Conservation (phyloP, 2,113 vertebrate genomes). For the Chitala chitala region DNA sequence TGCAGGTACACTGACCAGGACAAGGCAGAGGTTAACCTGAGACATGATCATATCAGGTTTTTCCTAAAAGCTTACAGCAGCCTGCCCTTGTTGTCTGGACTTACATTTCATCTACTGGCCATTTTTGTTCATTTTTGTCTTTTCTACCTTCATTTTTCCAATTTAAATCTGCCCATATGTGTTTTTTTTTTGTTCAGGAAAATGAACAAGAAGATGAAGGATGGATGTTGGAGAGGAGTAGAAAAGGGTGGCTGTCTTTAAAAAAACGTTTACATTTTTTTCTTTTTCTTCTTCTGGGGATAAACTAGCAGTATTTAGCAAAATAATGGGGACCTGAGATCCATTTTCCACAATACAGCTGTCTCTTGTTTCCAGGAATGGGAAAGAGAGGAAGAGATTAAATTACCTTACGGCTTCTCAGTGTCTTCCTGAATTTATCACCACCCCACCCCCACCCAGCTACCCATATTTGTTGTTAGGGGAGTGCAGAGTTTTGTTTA, state of each 20-base stretch:
- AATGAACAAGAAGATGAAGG: not conserved
- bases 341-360: not conserved
- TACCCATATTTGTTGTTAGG: not conserved
- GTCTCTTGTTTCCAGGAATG: not conserved
- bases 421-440: not conserved
- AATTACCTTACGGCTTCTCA: not conserved
- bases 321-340: not conserved
- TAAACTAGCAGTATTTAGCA: slow-evolving; percentile 1
- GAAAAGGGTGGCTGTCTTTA: not conserved
- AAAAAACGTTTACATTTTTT: not conserved
- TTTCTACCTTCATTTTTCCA: no score
- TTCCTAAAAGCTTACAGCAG: no score
- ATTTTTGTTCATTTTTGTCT: no score
- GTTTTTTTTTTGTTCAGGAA: not conserved
- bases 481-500: not conserved
- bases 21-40: no score
- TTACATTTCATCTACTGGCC: no score
- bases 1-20: no score
- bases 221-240: not conserved
- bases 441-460: not conserved
- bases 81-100: no score
- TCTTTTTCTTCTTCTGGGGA: not conserved
- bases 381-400: not conserved
- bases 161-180: no score
- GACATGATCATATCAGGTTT: no score